Evolutionary conservation across 1,140 invertebrate genomes (phyloP).

Genomic region (Rhopalosiphum padi): DNA sequence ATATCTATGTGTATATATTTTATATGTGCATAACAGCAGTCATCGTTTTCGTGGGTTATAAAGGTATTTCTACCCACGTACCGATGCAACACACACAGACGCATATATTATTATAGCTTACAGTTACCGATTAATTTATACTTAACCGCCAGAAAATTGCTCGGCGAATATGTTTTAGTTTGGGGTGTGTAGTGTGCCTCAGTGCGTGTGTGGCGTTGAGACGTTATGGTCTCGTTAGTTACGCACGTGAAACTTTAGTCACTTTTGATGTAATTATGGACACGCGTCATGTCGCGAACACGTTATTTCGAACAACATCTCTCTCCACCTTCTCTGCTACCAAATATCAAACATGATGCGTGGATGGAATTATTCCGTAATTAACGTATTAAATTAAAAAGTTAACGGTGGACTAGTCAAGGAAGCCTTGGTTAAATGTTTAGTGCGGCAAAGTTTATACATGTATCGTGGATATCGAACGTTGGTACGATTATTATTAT

Average conservation of each 20-base stretch:
- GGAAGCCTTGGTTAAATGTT: background rate
- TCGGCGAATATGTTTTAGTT: background rate
- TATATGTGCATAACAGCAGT: background rate
- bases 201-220: background rate
- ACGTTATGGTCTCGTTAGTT: background rate
- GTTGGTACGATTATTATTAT: background rate
- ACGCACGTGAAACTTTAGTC: conserved; percentile 22
- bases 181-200: background rate
- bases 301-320: background rate
- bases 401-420: background rate
- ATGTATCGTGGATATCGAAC: background rate
- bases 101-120: background rate
- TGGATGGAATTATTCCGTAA: conserved; percentile 20
- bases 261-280: background rate
- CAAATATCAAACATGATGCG: background rate
- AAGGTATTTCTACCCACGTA: background rate
- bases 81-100: no score
- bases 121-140: background rate
- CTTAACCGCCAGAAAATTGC: background rate
- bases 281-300: background rate
- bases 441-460: background rate
- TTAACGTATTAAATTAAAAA: conserved; percentile 37
- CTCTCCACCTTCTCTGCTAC: background rate
- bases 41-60: background rate
- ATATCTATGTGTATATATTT: background rate